These are phyloP conservation scores for Chiloscyllium punctatum DNA, from an alignment of 2,797 vertebrate genomes.

Conservation along the genomic window DNA sequence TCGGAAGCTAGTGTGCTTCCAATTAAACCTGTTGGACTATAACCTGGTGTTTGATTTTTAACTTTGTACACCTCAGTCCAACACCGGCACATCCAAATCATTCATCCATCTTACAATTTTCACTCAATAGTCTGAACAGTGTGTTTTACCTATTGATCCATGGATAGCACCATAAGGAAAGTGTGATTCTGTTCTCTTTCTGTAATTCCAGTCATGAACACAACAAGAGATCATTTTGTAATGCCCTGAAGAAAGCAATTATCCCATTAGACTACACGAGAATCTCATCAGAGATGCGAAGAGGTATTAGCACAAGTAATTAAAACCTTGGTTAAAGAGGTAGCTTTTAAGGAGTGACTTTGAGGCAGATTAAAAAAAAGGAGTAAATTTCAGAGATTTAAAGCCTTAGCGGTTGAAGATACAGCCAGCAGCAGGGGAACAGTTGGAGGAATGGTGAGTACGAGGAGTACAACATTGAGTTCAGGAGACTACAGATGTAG, in stretches of 20 bases:
- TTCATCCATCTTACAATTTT: not conserved
- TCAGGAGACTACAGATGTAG: not conserved
- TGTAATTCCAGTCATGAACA: not conserved
- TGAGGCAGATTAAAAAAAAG: not conserved
- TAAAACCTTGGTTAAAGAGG: not conserved
- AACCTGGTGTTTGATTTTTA: too few relatives aligned
- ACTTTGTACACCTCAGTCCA: too few relatives aligned
- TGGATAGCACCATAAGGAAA: not conserved
- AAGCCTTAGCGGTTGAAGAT: not conserved
- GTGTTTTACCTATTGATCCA: not conserved
- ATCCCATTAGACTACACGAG: too few relatives aligned
- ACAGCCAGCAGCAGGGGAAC: not conserved
- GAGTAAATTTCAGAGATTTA: not conserved
- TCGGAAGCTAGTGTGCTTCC: too few relatives aligned
- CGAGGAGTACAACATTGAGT: not conserved
- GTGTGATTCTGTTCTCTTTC: not conserved
- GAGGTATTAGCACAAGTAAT: not conserved
- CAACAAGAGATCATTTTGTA: not conserved
- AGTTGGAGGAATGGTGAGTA: not conserved
- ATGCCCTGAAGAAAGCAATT: too few relatives aligned
- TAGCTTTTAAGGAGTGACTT: not conserved
- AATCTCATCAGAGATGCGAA: too few relatives aligned
- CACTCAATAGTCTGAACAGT: too few relatives aligned
- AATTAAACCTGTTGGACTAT: too few relatives aligned
- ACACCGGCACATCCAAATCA: too few relatives aligned